A percentile compares a stretch with the other conserved stretches of the same genome.
phyloP scores from a whole-genome alignment of 2,888 invertebrate species.

The Onthophagus sagittarius region DNA sequence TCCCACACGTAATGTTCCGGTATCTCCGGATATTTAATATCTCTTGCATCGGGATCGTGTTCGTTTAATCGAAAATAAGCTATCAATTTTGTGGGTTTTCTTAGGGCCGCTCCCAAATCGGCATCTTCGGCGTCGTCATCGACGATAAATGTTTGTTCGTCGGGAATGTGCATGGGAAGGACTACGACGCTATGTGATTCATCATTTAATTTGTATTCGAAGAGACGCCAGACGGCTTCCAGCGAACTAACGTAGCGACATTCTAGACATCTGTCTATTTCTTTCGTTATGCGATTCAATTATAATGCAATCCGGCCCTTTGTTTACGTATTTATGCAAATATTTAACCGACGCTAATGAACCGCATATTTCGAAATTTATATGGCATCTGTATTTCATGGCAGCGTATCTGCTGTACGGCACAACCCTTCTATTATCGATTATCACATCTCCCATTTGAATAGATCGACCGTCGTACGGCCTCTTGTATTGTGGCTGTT shows the following conservation, averaged over 20 bases:
- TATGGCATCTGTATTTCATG: constrained; percentile 33
- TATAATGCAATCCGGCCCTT: neutral
- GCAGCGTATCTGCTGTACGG: constrained; percentile 33
- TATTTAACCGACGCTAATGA: constrained; percentile 34
- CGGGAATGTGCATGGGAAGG: constrained; percentile 40
- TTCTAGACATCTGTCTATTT: neutral
- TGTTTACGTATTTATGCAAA: constrained; percentile 32
- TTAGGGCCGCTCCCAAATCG: constrained; percentile 18
- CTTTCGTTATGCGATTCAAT: neutral
- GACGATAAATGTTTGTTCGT: constrained; percentile 21
- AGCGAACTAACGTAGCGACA: constrained; percentile 5
- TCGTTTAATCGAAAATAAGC: constrained; percentile 32
- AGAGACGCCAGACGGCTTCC: neutral
- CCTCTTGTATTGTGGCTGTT: constrained; percentile 13
- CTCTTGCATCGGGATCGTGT: constrained; percentile 25
- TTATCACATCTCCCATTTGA: constrained; percentile 24
- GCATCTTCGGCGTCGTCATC: constrained; percentile 20
- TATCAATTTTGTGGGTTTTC: constrained; percentile 25
- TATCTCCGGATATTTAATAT: constrained; percentile 21
- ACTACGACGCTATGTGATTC: constrained; percentile 15
- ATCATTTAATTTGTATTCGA: neutral
- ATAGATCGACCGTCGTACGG: no score
- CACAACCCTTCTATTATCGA: constrained; percentile 39
- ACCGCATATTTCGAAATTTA: constrained; percentile 34
- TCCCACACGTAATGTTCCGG: no score